phyloP scores from a whole-genome alignment of 2,113 vertebrate species.

The Datnioides undecimradiatus region DNA sequence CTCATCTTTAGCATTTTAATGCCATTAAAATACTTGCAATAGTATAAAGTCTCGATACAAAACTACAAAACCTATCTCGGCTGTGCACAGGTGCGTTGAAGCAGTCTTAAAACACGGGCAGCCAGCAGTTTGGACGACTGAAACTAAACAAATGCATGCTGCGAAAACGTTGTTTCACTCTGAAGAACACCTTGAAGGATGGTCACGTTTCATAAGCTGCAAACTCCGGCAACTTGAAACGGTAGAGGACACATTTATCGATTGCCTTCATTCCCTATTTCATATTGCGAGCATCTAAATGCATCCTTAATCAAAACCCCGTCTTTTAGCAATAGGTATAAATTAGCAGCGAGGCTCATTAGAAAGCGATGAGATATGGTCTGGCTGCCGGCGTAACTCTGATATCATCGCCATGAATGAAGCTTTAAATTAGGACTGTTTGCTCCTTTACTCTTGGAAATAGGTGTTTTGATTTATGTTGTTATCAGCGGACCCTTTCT shows the following conservation, averaged over 20 bases:
- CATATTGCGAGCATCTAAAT: slow-evolving; percentile 5
- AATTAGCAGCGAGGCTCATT: slow-evolving; percentile 30
- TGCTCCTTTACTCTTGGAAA: not conserved
- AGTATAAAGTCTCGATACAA: too few species aligned
- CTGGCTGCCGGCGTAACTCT: slow-evolving; percentile 4
- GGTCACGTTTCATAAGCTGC: not conserved
- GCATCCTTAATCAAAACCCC: slow-evolving; percentile 10
- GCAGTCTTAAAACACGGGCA: not conserved
- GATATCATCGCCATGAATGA: not conserved
- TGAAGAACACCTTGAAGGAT: not conserved
- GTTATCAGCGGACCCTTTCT: not conserved
- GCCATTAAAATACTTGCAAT: too few species aligned
- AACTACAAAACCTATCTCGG: too few species aligned
- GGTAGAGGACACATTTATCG: not conserved
- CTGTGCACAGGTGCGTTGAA: too few species aligned
- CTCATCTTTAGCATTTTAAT: too few species aligned
- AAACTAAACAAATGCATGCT: not conserved
- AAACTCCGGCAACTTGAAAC: not conserved
- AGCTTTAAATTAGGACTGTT: not conserved
- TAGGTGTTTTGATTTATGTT: not conserved
- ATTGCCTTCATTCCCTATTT: not conserved
- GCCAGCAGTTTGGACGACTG: not conserved
- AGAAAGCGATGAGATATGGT: slow-evolving; percentile 14
- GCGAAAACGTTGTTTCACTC: not conserved
- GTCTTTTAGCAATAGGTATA: not conserved